A percentile compares a stretch with the other conserved stretches of the same genome.
These are phyloP conservation scores for Paramuricea clavata DNA, from an alignment of 92 coral and sea anemone species.

Conservation along the genomic window DNA sequence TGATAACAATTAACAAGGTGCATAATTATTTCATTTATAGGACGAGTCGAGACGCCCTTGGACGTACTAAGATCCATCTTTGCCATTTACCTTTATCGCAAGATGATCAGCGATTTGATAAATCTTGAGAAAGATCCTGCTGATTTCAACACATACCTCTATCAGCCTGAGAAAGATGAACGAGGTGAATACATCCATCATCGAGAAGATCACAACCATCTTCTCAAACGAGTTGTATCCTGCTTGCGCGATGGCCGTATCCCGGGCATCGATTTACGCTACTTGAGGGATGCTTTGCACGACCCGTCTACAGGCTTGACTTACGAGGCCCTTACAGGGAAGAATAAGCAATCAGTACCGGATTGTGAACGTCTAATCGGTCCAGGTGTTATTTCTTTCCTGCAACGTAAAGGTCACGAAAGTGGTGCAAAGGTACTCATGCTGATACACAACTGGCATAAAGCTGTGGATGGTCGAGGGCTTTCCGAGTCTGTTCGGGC, in stretches of 20 bases:
- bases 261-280: too few relatives aligned
- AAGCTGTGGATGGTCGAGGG: constrained; percentile 16
- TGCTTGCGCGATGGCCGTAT: too few relatives aligned
- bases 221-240: too few relatives aligned
- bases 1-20: too few relatives aligned
- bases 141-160: constrained; percentile 14
- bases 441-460: constrained; percentile 26
- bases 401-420: constrained; percentile 64
- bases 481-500: too few relatives aligned
- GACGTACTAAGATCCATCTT: constrained; percentile 67
- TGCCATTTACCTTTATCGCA: constrained; percentile 72
- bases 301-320: constrained; percentile 72
- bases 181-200: too few relatives aligned
- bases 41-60: constrained; percentile 56
- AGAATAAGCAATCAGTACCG: too few relatives aligned
- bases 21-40: too few relatives aligned
- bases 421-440: background rate
- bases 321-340: constrained; percentile 78
- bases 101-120: constrained; percentile 49
- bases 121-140: constrained; percentile 54
- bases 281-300: constrained; percentile 51
- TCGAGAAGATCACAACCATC: too few relatives aligned
- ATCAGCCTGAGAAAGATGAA: background rate
- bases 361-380: too few relatives aligned
- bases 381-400: too few relatives aligned